These are phyloP conservation scores for Staurois parvus DNA, from an alignment of 2,797 vertebrate species.

Conservation along the genomic window DNA sequence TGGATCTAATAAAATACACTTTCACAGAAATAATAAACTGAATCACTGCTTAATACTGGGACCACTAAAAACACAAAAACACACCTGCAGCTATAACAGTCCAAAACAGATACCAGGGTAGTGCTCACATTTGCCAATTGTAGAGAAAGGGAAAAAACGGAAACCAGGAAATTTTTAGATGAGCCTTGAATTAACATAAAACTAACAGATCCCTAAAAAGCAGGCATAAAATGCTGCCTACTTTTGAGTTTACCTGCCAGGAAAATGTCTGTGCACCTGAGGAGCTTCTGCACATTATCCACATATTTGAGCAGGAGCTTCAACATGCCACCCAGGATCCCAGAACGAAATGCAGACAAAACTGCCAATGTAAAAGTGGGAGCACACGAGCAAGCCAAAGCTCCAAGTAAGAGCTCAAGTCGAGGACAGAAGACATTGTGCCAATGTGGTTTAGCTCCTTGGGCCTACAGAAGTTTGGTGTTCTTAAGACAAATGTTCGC, in stretches of 20 bases:
- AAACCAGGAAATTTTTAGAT: background rate
- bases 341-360: background rate
- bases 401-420: no score
- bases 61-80: background rate
- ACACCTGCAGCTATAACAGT: background rate
- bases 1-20: constrained; percentile 2
- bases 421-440: no score
- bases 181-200: background rate
- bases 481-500: background rate
- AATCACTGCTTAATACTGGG: constrained; percentile 8
- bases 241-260: no score
- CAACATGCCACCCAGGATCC: no score
- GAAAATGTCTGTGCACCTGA: background rate
- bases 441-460: no score
- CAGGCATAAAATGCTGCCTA: no score
- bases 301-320: background rate
- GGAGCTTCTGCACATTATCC: background rate
- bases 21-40: constrained; percentile 20
- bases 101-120: background rate
- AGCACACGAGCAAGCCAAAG: no score
- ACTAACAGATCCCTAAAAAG: background rate
- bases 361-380: no score
- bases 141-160: background rate
- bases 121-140: background rate
- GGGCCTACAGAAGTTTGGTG: background rate